Base-by-base conservation (phyloP, 2,113 vertebrate genomes). In the Dicrurus megarhynchus region DNA sequence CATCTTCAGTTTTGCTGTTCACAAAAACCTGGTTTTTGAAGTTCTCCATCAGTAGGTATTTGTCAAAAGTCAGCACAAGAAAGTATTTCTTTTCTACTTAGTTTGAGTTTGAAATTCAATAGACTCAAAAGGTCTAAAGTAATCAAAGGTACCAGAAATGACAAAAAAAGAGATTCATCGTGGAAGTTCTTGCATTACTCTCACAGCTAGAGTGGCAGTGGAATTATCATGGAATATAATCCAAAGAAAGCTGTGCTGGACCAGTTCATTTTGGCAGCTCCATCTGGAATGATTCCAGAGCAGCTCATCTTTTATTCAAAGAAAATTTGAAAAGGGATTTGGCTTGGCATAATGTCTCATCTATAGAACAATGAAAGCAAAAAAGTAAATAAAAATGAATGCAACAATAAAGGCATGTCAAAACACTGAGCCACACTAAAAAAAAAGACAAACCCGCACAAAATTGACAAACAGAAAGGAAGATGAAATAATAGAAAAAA, bases 231-330 rank as follows among this genome's bases (percentile, higher is more conserved):
- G 57, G 73, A 96, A 88, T 69, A 78, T 46, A 65, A 96, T 94
- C 90, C 93, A 92, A 68, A 77, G 91, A 87, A 88, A 90, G 47
- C 77, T 90, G 32, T 70, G 49, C 83, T 94, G 91, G 77, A 96
- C 90, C 75, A 56, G 76, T 83, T 96, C 52, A 57, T 77, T 90
- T 90, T 97, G 91, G 91, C 95, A 94, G 74, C 89, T 84, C 57
- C 61, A 30, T 91, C 84, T 97, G 96, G 96, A 96, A 22, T 17
- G 24, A 79, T 85, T 97, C 95, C 97, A 96, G 77, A 91, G 69
- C 64, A 94, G 52, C 92, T 97, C 88, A 97, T 97, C 82, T 97
- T 97, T 97, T 96, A 97, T 97, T 97, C 92, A 95, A 88, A 83
- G 81, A 50, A 95, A 95, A 96, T 89, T 88, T 95, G 89, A 96